Evolutionary conservation across 2,888 invertebrate species (phyloP).

Genomic region (Heliconius charithonia): DNA sequence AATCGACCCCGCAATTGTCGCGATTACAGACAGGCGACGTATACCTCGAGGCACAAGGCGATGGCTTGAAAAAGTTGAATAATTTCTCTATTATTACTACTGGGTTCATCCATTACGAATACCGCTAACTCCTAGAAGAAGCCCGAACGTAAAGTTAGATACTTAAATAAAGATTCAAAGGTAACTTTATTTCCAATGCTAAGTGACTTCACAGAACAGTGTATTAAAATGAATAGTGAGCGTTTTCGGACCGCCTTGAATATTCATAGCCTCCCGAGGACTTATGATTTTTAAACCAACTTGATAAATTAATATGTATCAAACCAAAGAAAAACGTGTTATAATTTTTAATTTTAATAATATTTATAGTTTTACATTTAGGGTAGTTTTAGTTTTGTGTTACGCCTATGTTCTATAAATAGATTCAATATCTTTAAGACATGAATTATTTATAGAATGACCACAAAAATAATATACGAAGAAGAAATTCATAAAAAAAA

Average conservation of each 20-base stretch:
- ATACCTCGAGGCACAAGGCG: no score
- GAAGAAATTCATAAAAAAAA: no score
- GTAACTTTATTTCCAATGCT: slow-evolving; percentile 12
- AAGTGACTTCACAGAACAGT: slow-evolving; percentile 13
- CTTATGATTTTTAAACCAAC: slow-evolving; percentile 24
- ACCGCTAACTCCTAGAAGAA: neutral
- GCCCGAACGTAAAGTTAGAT: neutral
- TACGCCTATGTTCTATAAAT: no score
- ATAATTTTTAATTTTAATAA: neutral
- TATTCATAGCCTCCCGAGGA: slow-evolving; percentile 15
- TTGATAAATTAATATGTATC: slow-evolving; percentile 13
- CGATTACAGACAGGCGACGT: neutral
- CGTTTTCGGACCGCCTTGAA: slow-evolving; percentile 18
- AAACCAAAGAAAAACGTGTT: slow-evolving; percentile 2
- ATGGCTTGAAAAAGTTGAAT: neutral
- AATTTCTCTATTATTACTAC: neutral
- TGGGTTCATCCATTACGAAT: neutral
- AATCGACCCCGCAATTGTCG: neutral
- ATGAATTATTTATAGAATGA: no score
- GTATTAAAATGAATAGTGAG: slow-evolving; percentile 26
- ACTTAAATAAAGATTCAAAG: slow-evolving; percentile 10
- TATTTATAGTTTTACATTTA: neutral
- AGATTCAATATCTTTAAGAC: no score
- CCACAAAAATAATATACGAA: no score
- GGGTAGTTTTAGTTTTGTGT: no score